Percentiles rank a stretch among this genome's conserved stretches.
Conservation (phyloP, 1,140 invertebrate species). For the Habropoda laboriosa region DNA sequence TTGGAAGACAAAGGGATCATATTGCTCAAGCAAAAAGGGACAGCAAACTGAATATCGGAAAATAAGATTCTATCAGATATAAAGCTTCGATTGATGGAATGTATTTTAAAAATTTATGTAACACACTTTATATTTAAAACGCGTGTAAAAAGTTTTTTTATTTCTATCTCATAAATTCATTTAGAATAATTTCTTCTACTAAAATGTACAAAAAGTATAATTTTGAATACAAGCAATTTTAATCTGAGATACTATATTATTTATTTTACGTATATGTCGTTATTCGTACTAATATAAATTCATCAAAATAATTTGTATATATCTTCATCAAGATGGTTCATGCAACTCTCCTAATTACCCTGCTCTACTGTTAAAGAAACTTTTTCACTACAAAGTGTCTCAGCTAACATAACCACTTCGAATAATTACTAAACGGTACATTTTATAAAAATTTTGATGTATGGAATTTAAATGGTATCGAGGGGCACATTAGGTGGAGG, state of each 20-base stretch:
- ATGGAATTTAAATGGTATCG: too few relatives aligned
- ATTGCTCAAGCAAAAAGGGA: slow-evolving; percentile 49
- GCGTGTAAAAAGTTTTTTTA: neutral
- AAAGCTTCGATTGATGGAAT: neutral
- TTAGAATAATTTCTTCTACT: neutral
- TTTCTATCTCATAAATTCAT: neutral
- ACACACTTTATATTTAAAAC: slow-evolving; percentile 10
- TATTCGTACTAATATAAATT: neutral
- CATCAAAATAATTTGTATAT: neutral
- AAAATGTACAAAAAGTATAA: slow-evolving; percentile 18
- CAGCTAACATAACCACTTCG: too few relatives aligned
- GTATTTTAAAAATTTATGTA: neutral
- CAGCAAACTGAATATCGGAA: slow-evolving; percentile 36
- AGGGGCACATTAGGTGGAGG: too few relatives aligned
- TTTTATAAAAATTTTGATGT: too few relatives aligned
- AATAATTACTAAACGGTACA: too few relatives aligned
- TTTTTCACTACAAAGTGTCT: too few relatives aligned
- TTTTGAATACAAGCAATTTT: slow-evolving; percentile 11
- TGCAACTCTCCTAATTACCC: too few relatives aligned
- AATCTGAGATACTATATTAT: neutral
- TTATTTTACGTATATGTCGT: neutral
- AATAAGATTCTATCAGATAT: slow-evolving; percentile 5
- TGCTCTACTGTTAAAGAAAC: too few relatives aligned
- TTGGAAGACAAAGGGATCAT: slow-evolving; percentile 80
- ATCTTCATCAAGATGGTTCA: too few relatives aligned